phyloP scores from a whole-genome alignment of 2,888 invertebrate genomes.

The Eristalis tenax region DNA sequence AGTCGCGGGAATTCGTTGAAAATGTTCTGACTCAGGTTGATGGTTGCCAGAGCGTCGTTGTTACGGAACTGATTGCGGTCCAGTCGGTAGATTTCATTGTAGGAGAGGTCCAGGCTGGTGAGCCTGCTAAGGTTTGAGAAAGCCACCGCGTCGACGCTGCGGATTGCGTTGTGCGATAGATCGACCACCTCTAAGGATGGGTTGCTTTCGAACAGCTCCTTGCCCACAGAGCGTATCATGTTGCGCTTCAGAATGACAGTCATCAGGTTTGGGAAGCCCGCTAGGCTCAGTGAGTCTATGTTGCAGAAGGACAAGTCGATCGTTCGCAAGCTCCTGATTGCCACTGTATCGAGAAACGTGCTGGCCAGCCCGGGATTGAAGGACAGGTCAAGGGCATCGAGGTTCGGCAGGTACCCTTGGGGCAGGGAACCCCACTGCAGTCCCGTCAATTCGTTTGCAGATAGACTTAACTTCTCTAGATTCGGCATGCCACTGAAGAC shows the following conservation, averaged over 20 bases:
- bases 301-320: slow-evolving; percentile 84
- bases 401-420: background rate
- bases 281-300: slow-evolving; percentile 83
- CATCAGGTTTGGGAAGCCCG: slow-evolving; percentile 84
- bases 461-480: slow-evolving; percentile 83
- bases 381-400: background rate
- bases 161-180: slow-evolving; percentile 86
- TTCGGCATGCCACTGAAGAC: slow-evolving; percentile 82
- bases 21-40: slow-evolving; percentile 87
- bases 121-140: slow-evolving; percentile 84
- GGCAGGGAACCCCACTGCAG: background rate
- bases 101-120: slow-evolving; percentile 86
- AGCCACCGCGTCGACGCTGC: slow-evolving; percentile 83
- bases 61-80: slow-evolving; percentile 84
- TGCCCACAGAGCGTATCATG: slow-evolving; percentile 83
- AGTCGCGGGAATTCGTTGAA: slow-evolving; percentile 84
- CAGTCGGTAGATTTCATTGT: slow-evolving; percentile 85
- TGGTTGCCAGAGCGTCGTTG: slow-evolving; percentile 83
- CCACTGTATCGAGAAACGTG: slow-evolving; percentile 81
- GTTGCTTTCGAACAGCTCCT: slow-evolving; percentile 84
- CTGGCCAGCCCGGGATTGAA: slow-evolving; percentile 73
- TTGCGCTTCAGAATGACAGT: slow-evolving; percentile 85
- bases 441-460: slow-evolving; percentile 81
- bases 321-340: slow-evolving; percentile 82
- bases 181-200: slow-evolving; percentile 84